Percentiles rank a stretch among this genome's conserved stretches.
phyloP scores from a whole-genome alignment of 2,113 vertebrate genomes.

The Leptosomus discolor region DNA sequence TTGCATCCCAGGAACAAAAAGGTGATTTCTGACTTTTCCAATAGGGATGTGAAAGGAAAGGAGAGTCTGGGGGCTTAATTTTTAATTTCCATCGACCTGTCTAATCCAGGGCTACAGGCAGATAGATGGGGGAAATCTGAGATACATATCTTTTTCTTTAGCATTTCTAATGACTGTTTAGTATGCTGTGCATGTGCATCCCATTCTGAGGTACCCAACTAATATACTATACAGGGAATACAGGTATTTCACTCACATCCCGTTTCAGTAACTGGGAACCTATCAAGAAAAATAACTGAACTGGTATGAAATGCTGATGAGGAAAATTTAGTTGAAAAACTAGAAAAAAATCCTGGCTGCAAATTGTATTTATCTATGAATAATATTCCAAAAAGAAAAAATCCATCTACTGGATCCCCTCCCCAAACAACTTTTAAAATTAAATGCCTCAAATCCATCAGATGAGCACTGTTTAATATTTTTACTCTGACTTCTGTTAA shows the following conservation, averaged over 20 bases:
- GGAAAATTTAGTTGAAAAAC: background rate
- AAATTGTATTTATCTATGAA: background rate
- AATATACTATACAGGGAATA: background rate
- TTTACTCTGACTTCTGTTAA: background rate
- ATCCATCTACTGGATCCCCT: background rate
- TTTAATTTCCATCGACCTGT: background rate
- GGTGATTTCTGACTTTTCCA: background rate
- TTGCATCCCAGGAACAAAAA: background rate
- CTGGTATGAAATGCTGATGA: background rate
- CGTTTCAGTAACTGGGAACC: background rate
- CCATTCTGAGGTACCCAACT: background rate
- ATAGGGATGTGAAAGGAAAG: background rate
- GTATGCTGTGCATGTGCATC: background rate
- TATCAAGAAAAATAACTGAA: background rate
- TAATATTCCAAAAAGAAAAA: background rate
- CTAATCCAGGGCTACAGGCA: background rate
- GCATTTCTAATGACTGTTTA: background rate
- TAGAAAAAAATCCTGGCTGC: background rate
- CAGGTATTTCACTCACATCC: background rate
- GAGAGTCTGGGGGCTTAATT: background rate
- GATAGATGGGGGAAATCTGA: background rate
- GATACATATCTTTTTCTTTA: background rate
- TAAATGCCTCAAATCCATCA: background rate
- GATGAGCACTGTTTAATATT: background rate
- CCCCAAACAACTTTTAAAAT: background rate